Percentiles rank a stretch among this genome's conserved stretches.
These are phyloP conservation scores for Synanthedon andrenaeformis DNA, from an alignment of 2,888 invertebrate genomes.

Conservation along the genomic window DNA sequence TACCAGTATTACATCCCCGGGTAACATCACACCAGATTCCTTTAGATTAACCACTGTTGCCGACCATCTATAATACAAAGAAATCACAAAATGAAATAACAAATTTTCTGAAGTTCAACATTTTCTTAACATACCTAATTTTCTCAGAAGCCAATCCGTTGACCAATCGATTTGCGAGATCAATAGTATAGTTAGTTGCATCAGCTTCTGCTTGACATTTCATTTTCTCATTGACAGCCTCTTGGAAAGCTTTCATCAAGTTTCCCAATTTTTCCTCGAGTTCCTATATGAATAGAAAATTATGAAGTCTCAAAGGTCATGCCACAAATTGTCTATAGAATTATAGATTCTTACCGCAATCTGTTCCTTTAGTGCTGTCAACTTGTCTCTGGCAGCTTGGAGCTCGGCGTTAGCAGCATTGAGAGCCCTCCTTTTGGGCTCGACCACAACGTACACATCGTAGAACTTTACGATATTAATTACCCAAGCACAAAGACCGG, in stretches of 20 bases:
- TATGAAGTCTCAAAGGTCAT: neutral
- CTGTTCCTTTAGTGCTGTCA: conserved; percentile 70
- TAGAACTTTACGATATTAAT: conserved; percentile 92
- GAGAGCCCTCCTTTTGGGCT: conserved; percentile 89
- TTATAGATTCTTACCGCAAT: neutral
- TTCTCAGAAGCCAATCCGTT: conserved; percentile 95
- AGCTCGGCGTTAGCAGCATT: conserved; percentile 87
- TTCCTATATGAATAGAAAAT: conserved; percentile 42
- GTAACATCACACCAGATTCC: conserved; percentile 80
- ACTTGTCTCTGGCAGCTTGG: conserved; percentile 82
- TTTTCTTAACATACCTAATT: conserved; percentile 33
- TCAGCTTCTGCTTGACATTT: conserved; percentile 95
- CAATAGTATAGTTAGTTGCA: conserved; percentile 88
- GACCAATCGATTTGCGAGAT: conserved; percentile 90
- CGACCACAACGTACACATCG: conserved; percentile 90
- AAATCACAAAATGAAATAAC: neutral
- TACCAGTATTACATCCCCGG: conserved; percentile 89
- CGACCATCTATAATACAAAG: conserved; percentile 43
- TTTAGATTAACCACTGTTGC: conserved; percentile 71
- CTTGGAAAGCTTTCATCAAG: conserved; percentile 85
- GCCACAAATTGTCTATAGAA: neutral
- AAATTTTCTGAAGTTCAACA: too few species aligned
- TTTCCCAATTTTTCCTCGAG: conserved; percentile 82
- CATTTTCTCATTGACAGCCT: conserved; percentile 86
- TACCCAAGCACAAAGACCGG: conserved; percentile 94